Percentiles rank a stretch among this genome's conserved stretches.
Evolutionary conservation across 2,113 vertebrate genomes (phyloP).

Genomic region (Colaptes auratus): DNA sequence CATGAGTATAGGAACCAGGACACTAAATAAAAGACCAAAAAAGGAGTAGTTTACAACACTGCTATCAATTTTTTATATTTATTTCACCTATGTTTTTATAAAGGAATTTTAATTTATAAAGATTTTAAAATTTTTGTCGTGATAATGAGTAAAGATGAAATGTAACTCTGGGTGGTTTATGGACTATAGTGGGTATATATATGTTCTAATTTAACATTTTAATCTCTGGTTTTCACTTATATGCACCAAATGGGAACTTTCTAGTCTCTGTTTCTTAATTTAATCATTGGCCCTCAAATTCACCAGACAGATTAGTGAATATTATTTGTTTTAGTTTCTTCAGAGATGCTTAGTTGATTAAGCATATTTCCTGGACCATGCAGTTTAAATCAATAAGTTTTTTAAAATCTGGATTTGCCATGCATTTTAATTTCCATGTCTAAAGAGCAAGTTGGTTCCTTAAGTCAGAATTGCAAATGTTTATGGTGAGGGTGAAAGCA

Average conservation of each 20-base stretch:
- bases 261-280: neutral
- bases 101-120: neutral
- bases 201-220: neutral
- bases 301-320: neutral
- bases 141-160: neutral
- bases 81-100: neutral
- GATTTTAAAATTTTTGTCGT: neutral
- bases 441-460: neutral
- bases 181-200: neutral
- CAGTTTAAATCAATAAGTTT: neutral
- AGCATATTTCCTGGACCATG: neutral
- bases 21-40: neutral
- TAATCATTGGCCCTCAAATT: neutral
- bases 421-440: neutral
- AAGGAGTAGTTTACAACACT: neutral
- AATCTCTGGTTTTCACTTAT: neutral
- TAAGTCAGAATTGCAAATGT: neutral
- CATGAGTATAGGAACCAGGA: neutral
- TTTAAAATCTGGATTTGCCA: neutral
- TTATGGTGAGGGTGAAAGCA: neutral
- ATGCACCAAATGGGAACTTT: neutral
- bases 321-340: neutral
- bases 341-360: neutral
- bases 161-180: rapidly evolving
- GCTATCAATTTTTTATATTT: neutral